These are phyloP conservation scores for Centropus unirufus DNA, from an alignment of 2,113 vertebrate genomes.

Conservation along the genomic window DNA sequence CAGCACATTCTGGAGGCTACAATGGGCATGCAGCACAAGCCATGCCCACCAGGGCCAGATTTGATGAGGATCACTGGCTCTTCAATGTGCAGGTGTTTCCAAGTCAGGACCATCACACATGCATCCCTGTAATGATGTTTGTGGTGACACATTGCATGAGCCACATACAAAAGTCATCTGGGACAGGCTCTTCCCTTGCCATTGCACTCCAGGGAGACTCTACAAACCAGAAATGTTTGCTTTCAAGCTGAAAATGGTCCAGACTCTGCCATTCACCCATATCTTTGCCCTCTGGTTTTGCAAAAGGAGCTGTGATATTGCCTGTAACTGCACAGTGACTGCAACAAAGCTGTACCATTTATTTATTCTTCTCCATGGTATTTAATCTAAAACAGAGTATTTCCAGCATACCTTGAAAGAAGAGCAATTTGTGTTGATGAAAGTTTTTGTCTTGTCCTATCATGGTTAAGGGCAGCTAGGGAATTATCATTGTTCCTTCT, in stretches of 20 bases:
- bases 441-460: background rate
- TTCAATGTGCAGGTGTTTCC: background rate
- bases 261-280: background rate
- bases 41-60: background rate
- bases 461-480: background rate
- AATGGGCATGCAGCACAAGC: background rate
- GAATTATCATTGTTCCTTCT: background rate
- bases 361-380: background rate
- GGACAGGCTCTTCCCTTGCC: background rate
- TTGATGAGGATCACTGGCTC: background rate
- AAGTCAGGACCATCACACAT: background rate
- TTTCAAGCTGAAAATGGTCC: background rate
- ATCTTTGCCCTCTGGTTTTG: background rate
- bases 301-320: background rate
- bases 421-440: background rate
- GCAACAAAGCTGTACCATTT: background rate
- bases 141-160: fast-evolving
- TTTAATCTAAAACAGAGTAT: background rate
- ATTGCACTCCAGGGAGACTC: background rate
- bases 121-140: background rate
- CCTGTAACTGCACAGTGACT: background rate
- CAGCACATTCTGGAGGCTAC: background rate
- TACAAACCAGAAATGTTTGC: background rate
- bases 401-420: background rate
- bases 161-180: background rate